Evolutionary conservation across 2,888 invertebrate species (phyloP), one percentile per base, ranked within the genome.

Genomic region (Scrobipalpa costella): DNA sequence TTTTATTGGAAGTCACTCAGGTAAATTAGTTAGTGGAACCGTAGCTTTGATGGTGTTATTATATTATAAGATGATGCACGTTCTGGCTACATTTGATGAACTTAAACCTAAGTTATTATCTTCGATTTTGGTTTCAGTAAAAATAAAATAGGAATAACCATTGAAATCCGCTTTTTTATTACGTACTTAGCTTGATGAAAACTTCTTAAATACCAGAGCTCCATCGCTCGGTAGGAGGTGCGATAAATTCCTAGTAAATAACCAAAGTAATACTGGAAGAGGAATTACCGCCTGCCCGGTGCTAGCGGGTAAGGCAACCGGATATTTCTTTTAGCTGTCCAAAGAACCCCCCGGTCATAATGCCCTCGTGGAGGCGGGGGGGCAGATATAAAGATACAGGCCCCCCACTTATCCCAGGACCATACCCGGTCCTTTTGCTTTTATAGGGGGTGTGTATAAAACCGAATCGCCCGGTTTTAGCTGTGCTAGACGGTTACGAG

Each of bases 291-390:
- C 80, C 84, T 80, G 79, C 79, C 75, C 78, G 83, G 79, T 80
- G 82, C 80, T 81, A 78, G 80, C 82, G 82, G 81, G 83, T 80
- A 85, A 86, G 76, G 87, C 88, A 82, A 85, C 90, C 90, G 90
- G 89, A 90, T 90, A 91, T 90, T 91, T 90, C 91, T 91, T 89
- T 90, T 89, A 90, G 90, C 90, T 90, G 90, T 90, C 90, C 90
- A 88, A 90, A 88, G 89, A 86, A 85, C 88, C 90, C 85, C 89
- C 90, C 90, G 86, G 87, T 86, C 86, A 89, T 90, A 90, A 90
- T 90, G 86, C 87, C 86, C 85, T 79, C 79, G 81, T 78, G 81
- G 81, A 83, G 88, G 86, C 77, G 74, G 77, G 84, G 88, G 82
- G 88, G 85, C 84, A 88, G 90, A 90, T 91, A 91, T 90, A 90